A percentile compares a stretch with the other conserved stretches of the same genome.
These are phyloP conservation scores for Lepetodrilus schrolli DNA, from an alignment of 2,888 invertebrate species.

Conservation along the genomic window DNA sequence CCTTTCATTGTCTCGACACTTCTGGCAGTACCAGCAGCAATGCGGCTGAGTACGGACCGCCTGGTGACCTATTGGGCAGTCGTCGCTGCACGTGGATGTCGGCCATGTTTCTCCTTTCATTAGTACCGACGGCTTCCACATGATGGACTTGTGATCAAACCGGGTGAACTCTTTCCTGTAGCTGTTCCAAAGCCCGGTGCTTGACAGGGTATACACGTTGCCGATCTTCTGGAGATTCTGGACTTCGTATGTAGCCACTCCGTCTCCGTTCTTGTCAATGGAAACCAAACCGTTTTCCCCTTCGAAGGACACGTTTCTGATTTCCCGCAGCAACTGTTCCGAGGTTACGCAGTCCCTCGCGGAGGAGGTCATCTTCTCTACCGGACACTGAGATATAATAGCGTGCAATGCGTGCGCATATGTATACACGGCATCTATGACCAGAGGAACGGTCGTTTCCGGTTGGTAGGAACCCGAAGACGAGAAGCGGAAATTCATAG, in stretches of 20 bases:
- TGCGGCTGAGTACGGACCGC: conserved; percentile 40
- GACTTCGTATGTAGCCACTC: conserved; percentile 38
- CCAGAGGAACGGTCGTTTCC: conserved; percentile 42
- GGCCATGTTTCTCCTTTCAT: conserved; percentile 3
- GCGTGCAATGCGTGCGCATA: conserved; percentile 43
- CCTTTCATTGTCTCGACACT: conserved; percentile 47
- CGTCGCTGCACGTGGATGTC: conserved; percentile 45
- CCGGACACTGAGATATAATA: conserved; percentile 34
- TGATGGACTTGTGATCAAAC: neutral
- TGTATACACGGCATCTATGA: conserved; percentile 45
- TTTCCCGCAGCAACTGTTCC: conserved; percentile 8
- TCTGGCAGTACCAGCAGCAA: conserved; percentile 58
- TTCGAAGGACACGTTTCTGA: conserved; percentile 36
- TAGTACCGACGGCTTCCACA: conserved; percentile 23
- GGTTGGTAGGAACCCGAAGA: conserved; percentile 31
- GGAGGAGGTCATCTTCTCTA: neutral
- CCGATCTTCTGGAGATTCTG: conserved; percentile 29
- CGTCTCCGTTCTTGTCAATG: conserved; percentile 43
- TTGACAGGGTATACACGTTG: conserved; percentile 1
- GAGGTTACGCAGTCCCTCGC: conserved; percentile 33
- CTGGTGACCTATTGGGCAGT: conserved; percentile 47
- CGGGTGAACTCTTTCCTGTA: neutral
- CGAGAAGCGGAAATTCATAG: neutral
- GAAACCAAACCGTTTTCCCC: conserved; percentile 38
- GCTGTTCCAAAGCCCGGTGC: conserved; percentile 43